These are phyloP conservation scores for Laterallus jamaicensis DNA, from an alignment of 2,113 vertebrate species.

Conservation along the genomic window DNA sequence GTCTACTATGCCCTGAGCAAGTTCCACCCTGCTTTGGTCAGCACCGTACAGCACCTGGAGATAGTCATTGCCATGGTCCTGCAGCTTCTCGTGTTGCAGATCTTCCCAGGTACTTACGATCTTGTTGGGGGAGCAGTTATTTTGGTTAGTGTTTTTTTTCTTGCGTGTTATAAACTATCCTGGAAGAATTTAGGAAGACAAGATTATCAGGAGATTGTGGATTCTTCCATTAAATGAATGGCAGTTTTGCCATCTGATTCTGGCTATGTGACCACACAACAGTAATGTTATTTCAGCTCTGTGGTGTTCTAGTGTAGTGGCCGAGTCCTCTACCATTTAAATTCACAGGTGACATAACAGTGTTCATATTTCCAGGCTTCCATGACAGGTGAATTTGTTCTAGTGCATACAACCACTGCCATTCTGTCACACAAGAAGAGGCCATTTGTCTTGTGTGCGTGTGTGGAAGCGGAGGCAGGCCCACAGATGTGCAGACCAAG, in stretches of 20 bases:
- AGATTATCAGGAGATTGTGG: slow-evolving; percentile 95
- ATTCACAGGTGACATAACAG: neutral
- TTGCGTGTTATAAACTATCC: slow-evolving; percentile 92
- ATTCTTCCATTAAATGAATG: slow-evolving; percentile 94
- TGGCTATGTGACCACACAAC: slow-evolving; percentile 13
- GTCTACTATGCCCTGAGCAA: slow-evolving; percentile 95
- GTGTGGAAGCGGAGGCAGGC: slow-evolving; percentile 3
- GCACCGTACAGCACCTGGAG: slow-evolving; percentile 96
- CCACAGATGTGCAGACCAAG: neutral
- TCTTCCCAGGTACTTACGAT: slow-evolving; percentile 90
- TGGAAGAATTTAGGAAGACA: slow-evolving; percentile 86
- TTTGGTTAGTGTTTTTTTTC: slow-evolving; percentile 91
- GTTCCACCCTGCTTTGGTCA: slow-evolving; percentile 96
- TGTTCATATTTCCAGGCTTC: neutral
- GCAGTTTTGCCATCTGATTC: neutral
- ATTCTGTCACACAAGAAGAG: neutral
- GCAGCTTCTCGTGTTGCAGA: slow-evolving; percentile 91
- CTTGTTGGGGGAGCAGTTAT: slow-evolving; percentile 90
- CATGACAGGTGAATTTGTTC: neutral
- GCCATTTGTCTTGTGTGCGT: neutral
- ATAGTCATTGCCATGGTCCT: slow-evolving; percentile 95
- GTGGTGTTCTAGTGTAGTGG: neutral
- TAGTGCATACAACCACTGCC: neutral
- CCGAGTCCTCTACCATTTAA: slow-evolving; percentile 15
- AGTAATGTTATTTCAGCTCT: neutral